phyloP scores from a whole-genome alignment of 2,113 vertebrate genomes.

The Cervus canadensis region DNA sequence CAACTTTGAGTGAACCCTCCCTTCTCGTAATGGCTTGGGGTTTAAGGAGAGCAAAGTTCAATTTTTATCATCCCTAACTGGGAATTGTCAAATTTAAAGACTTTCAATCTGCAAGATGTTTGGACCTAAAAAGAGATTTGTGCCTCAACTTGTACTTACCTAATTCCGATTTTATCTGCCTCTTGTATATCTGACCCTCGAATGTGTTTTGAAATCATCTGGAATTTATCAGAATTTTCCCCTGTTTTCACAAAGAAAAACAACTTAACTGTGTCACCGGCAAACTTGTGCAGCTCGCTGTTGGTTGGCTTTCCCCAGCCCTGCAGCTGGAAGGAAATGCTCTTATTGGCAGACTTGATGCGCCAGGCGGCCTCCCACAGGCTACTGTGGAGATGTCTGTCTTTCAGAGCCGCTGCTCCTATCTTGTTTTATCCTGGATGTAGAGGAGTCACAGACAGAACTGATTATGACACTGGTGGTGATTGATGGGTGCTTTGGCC shows the following conservation, averaged over 20 bases:
- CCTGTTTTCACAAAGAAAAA: slow-evolving; percentile 49
- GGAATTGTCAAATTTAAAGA: slow-evolving; percentile 56
- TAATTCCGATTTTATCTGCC: slow-evolving; percentile 52
- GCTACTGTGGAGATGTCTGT: slow-evolving; percentile 48
- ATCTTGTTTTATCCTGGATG: slow-evolving; percentile 10
- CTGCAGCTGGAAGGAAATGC: neutral
- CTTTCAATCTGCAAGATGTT: slow-evolving; percentile 51
- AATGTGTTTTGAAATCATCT: slow-evolving; percentile 61
- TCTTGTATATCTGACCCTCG: slow-evolving; percentile 31
- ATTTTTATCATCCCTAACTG: slow-evolving; percentile 42
- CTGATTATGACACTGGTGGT: neutral
- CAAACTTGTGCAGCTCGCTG: neutral
- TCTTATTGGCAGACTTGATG: neutral
- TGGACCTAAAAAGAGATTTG: neutral
- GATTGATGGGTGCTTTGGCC: slow-evolving; percentile 18
- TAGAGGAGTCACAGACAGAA: neutral
- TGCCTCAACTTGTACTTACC: slow-evolving; percentile 36
- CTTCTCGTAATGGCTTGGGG: neutral
- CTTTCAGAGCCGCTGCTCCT: neutral
- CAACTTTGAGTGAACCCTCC: slow-evolving; percentile 36
- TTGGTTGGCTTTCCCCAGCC: neutral
- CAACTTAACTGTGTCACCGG: slow-evolving; percentile 31
- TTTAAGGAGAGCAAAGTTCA: slow-evolving; percentile 50
- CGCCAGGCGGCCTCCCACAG: neutral
- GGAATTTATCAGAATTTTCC: slow-evolving; percentile 61